phyloP scores from a whole-genome alignment of 2,113 vertebrate genomes.

The Azemiops feae region DNA sequence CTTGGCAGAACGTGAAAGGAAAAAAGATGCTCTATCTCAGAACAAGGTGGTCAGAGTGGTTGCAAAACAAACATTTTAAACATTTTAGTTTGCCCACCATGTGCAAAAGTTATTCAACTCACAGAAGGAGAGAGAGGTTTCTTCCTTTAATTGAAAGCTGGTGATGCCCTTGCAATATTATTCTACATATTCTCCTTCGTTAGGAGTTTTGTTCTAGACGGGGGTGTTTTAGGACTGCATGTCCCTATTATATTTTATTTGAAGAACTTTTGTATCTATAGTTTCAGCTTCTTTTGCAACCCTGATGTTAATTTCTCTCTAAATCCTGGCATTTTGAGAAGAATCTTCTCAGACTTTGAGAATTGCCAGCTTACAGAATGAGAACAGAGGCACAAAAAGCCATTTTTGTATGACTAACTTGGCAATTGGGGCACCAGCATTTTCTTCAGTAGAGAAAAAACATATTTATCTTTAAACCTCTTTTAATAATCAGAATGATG shows the following conservation, averaged over 20 bases:
- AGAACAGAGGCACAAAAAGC: neutral
- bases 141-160: neutral
- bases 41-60: neutral
- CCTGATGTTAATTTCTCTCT: neutral
- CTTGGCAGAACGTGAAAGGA: neutral
- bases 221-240: neutral
- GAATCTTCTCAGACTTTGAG: neutral
- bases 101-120: neutral
- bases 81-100: neutral
- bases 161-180: neutral
- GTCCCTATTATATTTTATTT: neutral
- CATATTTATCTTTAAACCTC: neutral
- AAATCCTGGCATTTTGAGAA: neutral
- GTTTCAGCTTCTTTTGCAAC: neutral
- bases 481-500: neutral
- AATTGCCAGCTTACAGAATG: neutral
- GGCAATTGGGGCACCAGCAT: neutral
- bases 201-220: neutral
- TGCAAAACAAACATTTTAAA: neutral
- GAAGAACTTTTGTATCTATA: neutral
- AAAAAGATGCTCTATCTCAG: neutral
- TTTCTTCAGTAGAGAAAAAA: neutral
- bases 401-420: neutral
- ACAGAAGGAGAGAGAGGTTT: neutral
- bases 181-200: neutral